phyloP scores from a whole-genome alignment of 2,113 vertebrate genomes.

The Daubentonia madagascariensis region DNA sequence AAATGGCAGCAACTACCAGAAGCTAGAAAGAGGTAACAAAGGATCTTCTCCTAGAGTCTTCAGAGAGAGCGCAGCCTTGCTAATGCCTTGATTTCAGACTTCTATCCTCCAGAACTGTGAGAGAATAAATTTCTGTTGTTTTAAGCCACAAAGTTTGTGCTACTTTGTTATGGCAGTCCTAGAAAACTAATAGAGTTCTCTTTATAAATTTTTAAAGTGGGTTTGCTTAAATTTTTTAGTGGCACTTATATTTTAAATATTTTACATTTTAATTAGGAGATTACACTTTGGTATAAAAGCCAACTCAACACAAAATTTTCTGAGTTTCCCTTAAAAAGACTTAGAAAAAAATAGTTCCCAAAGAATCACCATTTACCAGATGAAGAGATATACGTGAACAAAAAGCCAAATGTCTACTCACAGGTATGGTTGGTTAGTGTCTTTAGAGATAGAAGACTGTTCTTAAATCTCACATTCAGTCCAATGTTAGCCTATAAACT shows the following conservation, averaged over 20 bases:
- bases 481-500: neutral
- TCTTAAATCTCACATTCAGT: neutral
- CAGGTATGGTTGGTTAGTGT: neutral
- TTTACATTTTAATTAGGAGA: conserved; percentile 23
- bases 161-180: neutral
- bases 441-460: neutral
- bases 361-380: neutral
- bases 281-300: neutral
- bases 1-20: neutral
- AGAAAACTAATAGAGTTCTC: neutral
- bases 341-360: neutral
- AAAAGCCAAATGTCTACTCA: neutral
- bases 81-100: neutral
- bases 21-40: neutral
- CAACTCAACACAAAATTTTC: neutral
- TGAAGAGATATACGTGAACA: neutral
- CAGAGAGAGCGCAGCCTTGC: neutral
- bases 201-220: neutral
- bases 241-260: conserved; percentile 5
- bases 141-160: neutral
- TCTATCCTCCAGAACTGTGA: neutral
- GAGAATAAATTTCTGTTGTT: neutral
- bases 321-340: neutral
- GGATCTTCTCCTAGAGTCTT: no score
- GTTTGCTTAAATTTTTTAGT: neutral